phyloP scores from a whole-genome alignment of 2,797 vertebrate species.

The Steatocranus sp. region DNA sequence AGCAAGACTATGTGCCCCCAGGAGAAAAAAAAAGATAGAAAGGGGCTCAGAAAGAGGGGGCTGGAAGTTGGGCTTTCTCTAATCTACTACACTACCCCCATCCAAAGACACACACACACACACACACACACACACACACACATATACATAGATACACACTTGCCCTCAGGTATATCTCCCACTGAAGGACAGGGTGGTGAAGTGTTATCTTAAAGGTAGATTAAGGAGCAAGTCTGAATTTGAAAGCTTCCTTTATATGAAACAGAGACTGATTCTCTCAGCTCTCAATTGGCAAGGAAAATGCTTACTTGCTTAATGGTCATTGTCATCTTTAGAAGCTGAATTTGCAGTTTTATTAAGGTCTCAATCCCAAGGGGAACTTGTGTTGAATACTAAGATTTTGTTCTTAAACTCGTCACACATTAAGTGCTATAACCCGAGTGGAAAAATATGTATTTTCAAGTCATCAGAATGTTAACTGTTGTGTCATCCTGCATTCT shows the following conservation, averaged over 20 bases:
- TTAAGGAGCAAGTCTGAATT: neutral
- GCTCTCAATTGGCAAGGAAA: neutral
- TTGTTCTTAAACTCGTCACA: neutral
- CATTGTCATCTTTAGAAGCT: neutral
- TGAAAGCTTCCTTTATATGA: neutral
- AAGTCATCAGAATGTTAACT: neutral
- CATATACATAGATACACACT: neutral
- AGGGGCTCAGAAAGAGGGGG: neutral
- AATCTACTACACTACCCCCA: neutral
- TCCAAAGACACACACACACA: neutral
- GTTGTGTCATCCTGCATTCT: neutral
- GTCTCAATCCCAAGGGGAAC: neutral
- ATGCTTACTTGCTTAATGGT: neutral
- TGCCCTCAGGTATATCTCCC: conserved; percentile 11
- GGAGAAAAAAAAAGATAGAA: neutral
- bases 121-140: neutral
- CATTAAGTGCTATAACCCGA: neutral
- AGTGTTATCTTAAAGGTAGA: conserved; percentile 8
- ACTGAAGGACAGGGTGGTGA: neutral
- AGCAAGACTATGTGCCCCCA: conserved; percentile 18
- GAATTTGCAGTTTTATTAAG: neutral
- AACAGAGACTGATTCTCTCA: neutral
- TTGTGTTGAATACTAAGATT: neutral
- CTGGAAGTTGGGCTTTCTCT: conserved; percentile 9
- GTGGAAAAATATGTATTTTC: neutral